These are phyloP conservation scores for Nerophis lumbriciformis DNA, from an alignment of 2,113 vertebrate species.

Conservation along the genomic window DNA sequence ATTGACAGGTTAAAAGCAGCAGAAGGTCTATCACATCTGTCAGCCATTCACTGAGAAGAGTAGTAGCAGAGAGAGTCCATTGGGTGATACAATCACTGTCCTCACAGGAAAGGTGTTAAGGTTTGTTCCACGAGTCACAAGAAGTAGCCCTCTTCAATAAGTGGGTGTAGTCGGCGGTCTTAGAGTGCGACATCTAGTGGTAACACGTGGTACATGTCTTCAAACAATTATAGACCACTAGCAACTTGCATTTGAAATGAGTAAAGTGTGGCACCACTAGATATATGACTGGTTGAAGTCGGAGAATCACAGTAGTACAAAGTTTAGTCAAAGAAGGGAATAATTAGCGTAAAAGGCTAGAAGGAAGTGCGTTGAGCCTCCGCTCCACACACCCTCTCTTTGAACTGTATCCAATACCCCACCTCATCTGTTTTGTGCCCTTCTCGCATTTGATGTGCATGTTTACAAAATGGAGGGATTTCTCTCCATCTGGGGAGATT, in stretches of 20 bases:
- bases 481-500: conserved; percentile 71
- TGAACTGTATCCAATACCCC: conserved; percentile 17
- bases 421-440: conserved; percentile 34
- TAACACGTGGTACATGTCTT: not conserved
- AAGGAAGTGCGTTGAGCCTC: conserved; percentile 6
- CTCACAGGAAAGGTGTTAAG: conserved; percentile 4
- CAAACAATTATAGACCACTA: not conserved
- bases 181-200: not conserved
- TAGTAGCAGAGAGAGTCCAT: conserved; percentile 6
- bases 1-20: conserved; percentile 10
- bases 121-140: conserved; percentile 7
- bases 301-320: not conserved
- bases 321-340: not conserved
- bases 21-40: conserved; percentile 1
- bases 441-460: conserved; percentile 60
- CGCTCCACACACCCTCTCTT: not conserved
- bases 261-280: not conserved
- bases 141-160: not conserved
- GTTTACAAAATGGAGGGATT: conserved; percentile 73
- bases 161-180: not conserved
- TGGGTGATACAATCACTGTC: conserved; percentile 3
- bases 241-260: not conserved
- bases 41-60: conserved; percentile 7
- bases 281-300: not conserved
- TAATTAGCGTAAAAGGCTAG: not conserved